A percentile compares a stretch with the other conserved stretches of the same genome.
phyloP scores from a whole-genome alignment of 2,113 vertebrate species.

The Dromaius novaehollandiae region DNA sequence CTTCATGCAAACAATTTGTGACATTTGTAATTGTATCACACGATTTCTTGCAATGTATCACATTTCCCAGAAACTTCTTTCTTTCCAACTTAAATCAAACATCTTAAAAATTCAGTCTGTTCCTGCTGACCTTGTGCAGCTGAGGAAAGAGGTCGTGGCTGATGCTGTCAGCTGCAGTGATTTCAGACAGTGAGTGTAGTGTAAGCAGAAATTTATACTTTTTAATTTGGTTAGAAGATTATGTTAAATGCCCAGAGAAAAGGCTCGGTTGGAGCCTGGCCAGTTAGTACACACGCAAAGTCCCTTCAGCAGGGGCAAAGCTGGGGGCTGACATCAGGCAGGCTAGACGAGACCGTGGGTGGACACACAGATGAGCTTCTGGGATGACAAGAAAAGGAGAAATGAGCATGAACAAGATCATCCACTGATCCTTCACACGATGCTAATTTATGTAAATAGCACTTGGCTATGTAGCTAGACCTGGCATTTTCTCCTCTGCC shows the following conservation, averaged over 20 bases:
- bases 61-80: not conserved
- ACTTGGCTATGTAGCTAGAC: constrained; percentile 32
- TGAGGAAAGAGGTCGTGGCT: not conserved
- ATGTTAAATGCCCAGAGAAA: not conserved
- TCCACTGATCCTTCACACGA: not conserved
- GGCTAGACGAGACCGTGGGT: not conserved
- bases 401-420: not conserved
- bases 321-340: not conserved
- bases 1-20: not conserved
- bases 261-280: not conserved
- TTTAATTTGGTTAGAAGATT: not conserved
- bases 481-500: constrained; percentile 23
- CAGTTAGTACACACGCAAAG: not conserved
- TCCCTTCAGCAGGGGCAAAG: not conserved
- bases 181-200: not conserved
- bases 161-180: not conserved
- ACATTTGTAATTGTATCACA: not conserved
- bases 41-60: not conserved
- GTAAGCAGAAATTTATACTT: constrained; percentile 3
- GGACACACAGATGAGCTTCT: not conserved
- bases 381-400: not conserved
- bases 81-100: not conserved
- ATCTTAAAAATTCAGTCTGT: not conserved
- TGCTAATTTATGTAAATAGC: constrained; percentile 32
- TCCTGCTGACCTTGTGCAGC: not conserved